Conservation (phyloP, 2,113 vertebrate species). For the Etheostoma cragini region DNA sequence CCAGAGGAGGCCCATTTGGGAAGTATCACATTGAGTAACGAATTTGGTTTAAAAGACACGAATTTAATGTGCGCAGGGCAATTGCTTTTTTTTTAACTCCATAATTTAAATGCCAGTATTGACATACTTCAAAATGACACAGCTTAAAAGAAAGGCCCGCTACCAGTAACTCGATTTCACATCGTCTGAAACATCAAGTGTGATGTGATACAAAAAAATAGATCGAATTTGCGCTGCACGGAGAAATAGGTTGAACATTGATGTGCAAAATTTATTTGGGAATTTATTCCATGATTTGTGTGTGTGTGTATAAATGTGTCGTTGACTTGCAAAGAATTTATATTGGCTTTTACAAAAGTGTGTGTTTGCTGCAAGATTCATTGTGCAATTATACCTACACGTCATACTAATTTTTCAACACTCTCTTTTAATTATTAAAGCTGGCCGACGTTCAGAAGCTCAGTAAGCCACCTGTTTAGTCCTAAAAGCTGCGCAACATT, state of each 20-base stretch:
- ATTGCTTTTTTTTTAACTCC: too few relatives aligned
- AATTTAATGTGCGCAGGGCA: background rate
- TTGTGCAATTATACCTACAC: background rate
- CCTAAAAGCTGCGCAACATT: background rate
- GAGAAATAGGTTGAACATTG: background rate
- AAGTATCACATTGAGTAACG: constrained; percentile 13
- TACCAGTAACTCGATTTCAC: background rate
- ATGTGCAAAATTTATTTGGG: background rate
- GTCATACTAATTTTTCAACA: background rate
- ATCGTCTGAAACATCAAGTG: background rate
- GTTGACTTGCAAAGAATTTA: background rate
- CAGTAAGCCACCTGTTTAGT: background rate
- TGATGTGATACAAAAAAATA: background rate
- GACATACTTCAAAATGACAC: background rate
- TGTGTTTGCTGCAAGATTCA: background rate
- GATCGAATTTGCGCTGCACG: background rate
- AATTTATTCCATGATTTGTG: background rate
- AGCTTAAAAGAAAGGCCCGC: background rate
- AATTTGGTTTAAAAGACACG: background rate
- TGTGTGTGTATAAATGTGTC: background rate
- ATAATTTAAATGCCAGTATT: background rate
- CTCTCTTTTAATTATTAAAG: background rate
- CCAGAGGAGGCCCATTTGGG: constrained; percentile 22
- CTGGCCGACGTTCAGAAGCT: background rate
- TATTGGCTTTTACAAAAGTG: background rate